Percentiles rank a stretch among this genome's conserved stretches.
Conservation (phyloP, 2,113 vertebrate species). For the Aphyosemion australe region DNA sequence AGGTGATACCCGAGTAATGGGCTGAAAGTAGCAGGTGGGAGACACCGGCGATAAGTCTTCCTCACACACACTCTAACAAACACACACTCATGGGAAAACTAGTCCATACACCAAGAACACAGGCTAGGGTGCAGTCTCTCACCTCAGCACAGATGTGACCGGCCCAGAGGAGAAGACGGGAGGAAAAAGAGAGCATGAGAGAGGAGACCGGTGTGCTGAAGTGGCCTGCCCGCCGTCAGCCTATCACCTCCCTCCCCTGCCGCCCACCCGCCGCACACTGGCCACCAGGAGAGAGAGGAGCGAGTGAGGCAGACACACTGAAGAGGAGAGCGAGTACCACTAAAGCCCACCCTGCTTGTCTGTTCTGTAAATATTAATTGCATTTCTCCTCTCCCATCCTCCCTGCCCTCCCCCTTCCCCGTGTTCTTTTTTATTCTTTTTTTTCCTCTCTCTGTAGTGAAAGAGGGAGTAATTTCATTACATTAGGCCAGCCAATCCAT, state of each 20-base stretch:
- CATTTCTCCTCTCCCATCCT: constrained; percentile 73
- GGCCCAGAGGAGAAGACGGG: constrained; percentile 65
- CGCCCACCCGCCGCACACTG: constrained; percentile 63
- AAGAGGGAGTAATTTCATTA: constrained; percentile 99
- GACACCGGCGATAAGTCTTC: constrained; percentile 32
- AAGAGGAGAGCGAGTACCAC: constrained; percentile 57
- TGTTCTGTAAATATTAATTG: constrained; percentile 99
- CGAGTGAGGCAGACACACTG: constrained; percentile 45
- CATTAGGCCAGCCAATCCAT: constrained; percentile 99
- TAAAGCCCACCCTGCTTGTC: constrained; percentile 89
- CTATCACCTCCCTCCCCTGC: constrained; percentile 75
- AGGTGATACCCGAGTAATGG: constrained; percentile 61
- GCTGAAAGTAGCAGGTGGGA: constrained; percentile 58
- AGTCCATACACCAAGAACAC: constrained; percentile 25
- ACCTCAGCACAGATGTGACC: constrained; percentile 70
- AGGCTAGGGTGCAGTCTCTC: constrained; percentile 64
- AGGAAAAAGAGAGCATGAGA: constrained; percentile 47
- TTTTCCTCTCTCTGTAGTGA: constrained; percentile 84
- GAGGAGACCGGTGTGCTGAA: constrained; percentile 71
- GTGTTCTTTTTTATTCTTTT: constrained; percentile 70
- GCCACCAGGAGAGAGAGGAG: constrained; percentile 62
- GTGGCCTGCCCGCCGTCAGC: constrained; percentile 77
- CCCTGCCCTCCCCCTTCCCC: constrained; percentile 52
- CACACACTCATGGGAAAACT: constrained; percentile 30
- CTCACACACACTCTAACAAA: constrained; percentile 24